phyloP scores from a whole-genome alignment of 2,888 invertebrate genomes.

The Magallana nippona region DNA sequence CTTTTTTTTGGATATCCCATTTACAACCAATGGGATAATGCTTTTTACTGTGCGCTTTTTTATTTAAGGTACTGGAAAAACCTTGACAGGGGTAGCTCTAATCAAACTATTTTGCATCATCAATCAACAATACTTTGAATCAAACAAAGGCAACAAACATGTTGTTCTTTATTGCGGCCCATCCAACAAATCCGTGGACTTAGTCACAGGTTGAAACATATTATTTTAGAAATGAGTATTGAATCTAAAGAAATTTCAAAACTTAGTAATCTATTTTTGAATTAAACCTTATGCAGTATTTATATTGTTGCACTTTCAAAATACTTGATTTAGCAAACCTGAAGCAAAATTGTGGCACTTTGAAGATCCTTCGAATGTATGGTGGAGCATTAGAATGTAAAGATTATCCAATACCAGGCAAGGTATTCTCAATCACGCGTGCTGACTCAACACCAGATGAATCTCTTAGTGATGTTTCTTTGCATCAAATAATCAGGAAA shows the following conservation, averaged over 20 bases:
- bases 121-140: slow-evolving; percentile 50
- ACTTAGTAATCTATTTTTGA: too few relatives aligned
- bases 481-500: slow-evolving; percentile 62
- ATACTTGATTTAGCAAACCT: slow-evolving; percentile 54
- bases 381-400: slow-evolving; percentile 65
- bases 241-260: too few relatives aligned
- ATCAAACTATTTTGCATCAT: slow-evolving; percentile 64
- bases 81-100: slow-evolving; percentile 70
- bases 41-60: too few relatives aligned
- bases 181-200: slow-evolving; percentile 75
- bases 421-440: slow-evolving; percentile 53
- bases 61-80: slow-evolving; percentile 77
- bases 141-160: slow-evolving; percentile 34
- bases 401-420: slow-evolving; percentile 71
- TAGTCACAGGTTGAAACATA: slow-evolving; percentile 74
- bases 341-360: slow-evolving; percentile 53
- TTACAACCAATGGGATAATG: too few relatives aligned
- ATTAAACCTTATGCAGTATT: too few relatives aligned
- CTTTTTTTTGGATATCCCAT: too few relatives aligned
- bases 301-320: background rate
- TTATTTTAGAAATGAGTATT: too few relatives aligned
- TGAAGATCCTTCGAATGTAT: slow-evolving; percentile 72
- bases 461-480: slow-evolving; percentile 50
- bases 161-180: slow-evolving; percentile 76
- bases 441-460: slow-evolving; percentile 47